These are phyloP conservation scores for Alcis repandata DNA, from an alignment of 2,888 invertebrate species.

Conservation along the genomic window DNA sequence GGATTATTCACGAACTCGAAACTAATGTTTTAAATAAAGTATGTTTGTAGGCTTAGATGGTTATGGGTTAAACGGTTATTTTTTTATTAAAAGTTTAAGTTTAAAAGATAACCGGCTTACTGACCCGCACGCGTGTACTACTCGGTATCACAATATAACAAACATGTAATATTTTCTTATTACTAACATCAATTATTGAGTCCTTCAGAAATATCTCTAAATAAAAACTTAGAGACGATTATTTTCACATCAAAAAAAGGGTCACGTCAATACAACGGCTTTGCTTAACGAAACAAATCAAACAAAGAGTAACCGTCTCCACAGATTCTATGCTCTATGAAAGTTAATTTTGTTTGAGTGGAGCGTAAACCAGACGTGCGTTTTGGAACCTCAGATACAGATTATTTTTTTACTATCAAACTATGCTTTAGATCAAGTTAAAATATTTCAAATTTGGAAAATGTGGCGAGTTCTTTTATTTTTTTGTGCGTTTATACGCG, in stretches of 20 bases:
- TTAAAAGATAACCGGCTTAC: too few relatives aligned
- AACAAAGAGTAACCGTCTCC: conserved; percentile 45
- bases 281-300: background rate
- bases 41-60: background rate
- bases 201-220: too few relatives aligned
- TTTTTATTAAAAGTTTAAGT: too few relatives aligned
- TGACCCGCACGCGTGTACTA: too few relatives aligned
- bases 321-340: conserved; percentile 46
- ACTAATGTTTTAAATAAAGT: background rate
- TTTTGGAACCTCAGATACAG: conserved; percentile 49
- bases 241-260: too few relatives aligned
- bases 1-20: too few relatives aligned
- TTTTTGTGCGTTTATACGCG: conserved; percentile 50
- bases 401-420: conserved; percentile 15
- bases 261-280: too few relatives aligned
- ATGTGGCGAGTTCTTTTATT: conserved; percentile 58
- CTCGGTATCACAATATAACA: too few relatives aligned
- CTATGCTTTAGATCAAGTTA: conserved; percentile 14
- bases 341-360: conserved; percentile 60
- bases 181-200: too few relatives aligned
- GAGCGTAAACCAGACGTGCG: conserved; percentile 56
- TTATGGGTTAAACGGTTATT: too few relatives aligned
- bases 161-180: too few relatives aligned
- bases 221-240: too few relatives aligned
- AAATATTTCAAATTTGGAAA: conserved; percentile 12